Percentiles rank a stretch among this genome's conserved stretches.
Conservation (phyloP, 2,113 vertebrate species). For the Brevimyrus niger region DNA sequence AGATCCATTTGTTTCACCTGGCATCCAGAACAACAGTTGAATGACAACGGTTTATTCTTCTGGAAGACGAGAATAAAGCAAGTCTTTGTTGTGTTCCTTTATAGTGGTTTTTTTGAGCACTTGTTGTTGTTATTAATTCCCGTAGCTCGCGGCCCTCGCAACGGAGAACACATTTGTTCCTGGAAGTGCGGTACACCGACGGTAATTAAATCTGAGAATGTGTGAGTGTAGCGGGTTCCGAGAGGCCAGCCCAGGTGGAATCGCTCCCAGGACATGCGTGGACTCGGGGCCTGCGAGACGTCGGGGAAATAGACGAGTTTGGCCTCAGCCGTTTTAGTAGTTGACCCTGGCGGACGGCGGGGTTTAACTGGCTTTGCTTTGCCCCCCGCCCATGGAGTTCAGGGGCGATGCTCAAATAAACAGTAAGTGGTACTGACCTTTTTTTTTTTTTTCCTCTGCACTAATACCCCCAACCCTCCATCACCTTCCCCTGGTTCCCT, state of each 20-base stretch:
- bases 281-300: not conserved
- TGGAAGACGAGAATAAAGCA: not conserved
- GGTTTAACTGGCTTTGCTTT: not conserved
- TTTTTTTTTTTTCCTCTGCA: too few species aligned
- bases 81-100: not conserved
- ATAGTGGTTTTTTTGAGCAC: not conserved
- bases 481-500: not conserved
- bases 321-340: not conserved
- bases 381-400: constrained; percentile 9
- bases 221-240: not conserved
- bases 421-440: constrained; percentile 2
- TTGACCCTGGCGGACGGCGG: not conserved
- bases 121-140: not conserved
- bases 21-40: not conserved
- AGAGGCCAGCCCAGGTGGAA: not conserved
- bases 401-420: constrained; percentile 8
- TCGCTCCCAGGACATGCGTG: not conserved
- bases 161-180: not conserved
- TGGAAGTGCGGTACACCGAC: not conserved
- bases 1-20: not conserved
- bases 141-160: not conserved
- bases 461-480: not conserved
- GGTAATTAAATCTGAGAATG: not conserved
- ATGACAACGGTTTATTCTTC: not conserved
- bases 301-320: not conserved